Percentiles rank a stretch among this genome's conserved stretches.
Evolutionary conservation across 2,888 invertebrate species (phyloP).

Genomic region (Drepanosiphum platanoidis): DNA sequence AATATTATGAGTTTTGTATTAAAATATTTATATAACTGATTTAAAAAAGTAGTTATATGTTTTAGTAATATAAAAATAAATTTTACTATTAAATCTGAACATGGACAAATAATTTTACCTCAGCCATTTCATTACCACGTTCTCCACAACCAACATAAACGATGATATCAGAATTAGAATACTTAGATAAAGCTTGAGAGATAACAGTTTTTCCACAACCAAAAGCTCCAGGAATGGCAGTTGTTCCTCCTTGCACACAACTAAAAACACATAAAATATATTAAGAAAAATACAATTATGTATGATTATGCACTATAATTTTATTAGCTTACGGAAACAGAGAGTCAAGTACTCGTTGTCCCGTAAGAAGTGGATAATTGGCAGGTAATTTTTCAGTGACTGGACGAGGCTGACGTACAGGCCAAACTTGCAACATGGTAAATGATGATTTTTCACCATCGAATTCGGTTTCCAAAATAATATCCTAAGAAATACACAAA

Average conservation of each 20-base stretch:
- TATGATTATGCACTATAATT: neutral
- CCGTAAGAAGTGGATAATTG: constrained; percentile 97
- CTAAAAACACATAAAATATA: constrained; percentile 68
- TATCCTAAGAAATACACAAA: constrained; percentile 73
- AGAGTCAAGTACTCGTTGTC: constrained; percentile 97
- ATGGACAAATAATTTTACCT: constrained; percentile 69
- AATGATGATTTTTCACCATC: constrained; percentile 92
- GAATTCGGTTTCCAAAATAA: constrained; percentile 98
- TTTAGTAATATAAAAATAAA: neutral
- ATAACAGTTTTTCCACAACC: constrained; percentile 99
- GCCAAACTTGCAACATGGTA: constrained; percentile 99
- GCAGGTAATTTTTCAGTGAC: constrained; percentile 97
- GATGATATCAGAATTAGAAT: constrained; percentile 99
- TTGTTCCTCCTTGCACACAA: constrained; percentile 98
- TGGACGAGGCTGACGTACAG: constrained; percentile 96
- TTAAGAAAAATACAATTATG: neutral
- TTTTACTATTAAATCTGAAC: neutral
- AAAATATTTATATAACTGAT: neutral
- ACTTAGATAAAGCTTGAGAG: constrained; percentile 98
- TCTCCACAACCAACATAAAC: constrained; percentile 99
- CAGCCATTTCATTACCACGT: constrained; percentile 99
- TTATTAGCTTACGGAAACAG: constrained; percentile 86
- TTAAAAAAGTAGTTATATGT: neutral
- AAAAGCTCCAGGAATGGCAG: constrained; percentile 99
- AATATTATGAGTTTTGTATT: neutral